These are phyloP conservation scores for Chouioia cunea DNA, from an alignment of 2,888 invertebrate species.

Conservation along the genomic window DNA sequence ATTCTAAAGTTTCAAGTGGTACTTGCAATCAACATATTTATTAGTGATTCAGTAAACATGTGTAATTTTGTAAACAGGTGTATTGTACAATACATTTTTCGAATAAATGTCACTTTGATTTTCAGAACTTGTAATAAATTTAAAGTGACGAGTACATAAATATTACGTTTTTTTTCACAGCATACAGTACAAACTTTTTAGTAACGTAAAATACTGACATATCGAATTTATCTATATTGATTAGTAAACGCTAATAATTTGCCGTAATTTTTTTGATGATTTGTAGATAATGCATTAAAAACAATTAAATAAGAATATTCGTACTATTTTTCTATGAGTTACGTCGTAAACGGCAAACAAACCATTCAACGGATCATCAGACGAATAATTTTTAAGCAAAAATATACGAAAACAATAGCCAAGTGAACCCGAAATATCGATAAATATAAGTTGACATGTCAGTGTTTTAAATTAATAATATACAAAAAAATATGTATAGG, in stretches of 20 bases:
- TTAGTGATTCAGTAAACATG: slow-evolving; percentile 19
- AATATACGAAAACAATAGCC: no score
- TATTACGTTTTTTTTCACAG: slow-evolving; percentile 27
- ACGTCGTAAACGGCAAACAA: no score
- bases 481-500: slow-evolving; percentile 40
- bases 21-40: slow-evolving; percentile 20
- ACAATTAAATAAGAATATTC: neutral
- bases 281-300: slow-evolving; percentile 19
- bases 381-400: no score
- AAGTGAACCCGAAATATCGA: no score
- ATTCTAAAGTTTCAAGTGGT: slow-evolving; percentile 40
- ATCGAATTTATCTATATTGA: slow-evolving; percentile 18
- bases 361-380: no score
- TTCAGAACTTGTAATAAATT: slow-evolving; percentile 15
- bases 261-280: slow-evolving; percentile 4
- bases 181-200: slow-evolving; percentile 42
- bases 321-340: no score
- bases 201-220: slow-evolving; percentile 4
- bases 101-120: neutral
- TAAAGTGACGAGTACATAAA: slow-evolving; percentile 15
- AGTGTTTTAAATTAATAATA: slow-evolving; percentile 45
- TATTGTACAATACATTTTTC: slow-evolving; percentile 18
- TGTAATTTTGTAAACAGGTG: slow-evolving; percentile 12
- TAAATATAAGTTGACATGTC: no score
- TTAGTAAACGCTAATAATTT: slow-evolving; percentile 4